phyloP scores from a whole-genome alignment of 2,888 invertebrate genomes.

The Hirtodrosophila trivittata region DNA sequence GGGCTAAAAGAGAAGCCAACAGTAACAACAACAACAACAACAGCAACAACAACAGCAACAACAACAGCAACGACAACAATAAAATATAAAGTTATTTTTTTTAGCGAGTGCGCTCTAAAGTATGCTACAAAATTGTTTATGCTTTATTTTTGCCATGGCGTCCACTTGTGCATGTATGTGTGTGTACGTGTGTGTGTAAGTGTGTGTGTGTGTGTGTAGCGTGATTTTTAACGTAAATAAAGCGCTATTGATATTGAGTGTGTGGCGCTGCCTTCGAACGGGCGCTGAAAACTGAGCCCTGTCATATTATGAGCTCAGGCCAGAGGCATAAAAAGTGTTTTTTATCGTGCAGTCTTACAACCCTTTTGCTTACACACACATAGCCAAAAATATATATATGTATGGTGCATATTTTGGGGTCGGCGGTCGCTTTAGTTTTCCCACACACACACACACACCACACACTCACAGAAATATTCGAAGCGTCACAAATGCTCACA shows the following conservation, averaged over 20 bases:
- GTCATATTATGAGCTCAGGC: constrained; percentile 62
- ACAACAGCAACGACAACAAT: not conserved
- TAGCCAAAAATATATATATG: constrained; percentile 2
- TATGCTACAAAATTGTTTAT: constrained; percentile 67
- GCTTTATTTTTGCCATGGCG: constrained; percentile 8
- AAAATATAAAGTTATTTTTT: constrained; percentile 2
- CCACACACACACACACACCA: constrained; percentile 25
- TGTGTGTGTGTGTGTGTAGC: constrained; percentile 18
- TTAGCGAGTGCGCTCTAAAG: constrained; percentile 39
- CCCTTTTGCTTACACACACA: constrained; percentile 44
- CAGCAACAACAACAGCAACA: not conserved
- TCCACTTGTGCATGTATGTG: not conserved
- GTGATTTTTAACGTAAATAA: constrained; percentile 63
- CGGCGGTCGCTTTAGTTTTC: constrained; percentile 53
- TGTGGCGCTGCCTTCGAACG: not conserved
- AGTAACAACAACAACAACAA: constrained; percentile 8
- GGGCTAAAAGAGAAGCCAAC: constrained; percentile 29
- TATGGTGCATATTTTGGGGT: constrained; percentile 38
- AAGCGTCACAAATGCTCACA: constrained; percentile 54
- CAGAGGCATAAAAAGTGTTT: constrained; percentile 60
- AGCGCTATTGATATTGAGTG: constrained; percentile 67
- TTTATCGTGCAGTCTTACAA: constrained; percentile 54
- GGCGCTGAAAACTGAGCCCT: constrained; percentile 29
- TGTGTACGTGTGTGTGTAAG: constrained; percentile 1
- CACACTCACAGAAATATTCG: constrained; percentile 38